Base-by-base conservation (phyloP, 2,797 vertebrate species). In the Sebastes flavidus region DNA sequence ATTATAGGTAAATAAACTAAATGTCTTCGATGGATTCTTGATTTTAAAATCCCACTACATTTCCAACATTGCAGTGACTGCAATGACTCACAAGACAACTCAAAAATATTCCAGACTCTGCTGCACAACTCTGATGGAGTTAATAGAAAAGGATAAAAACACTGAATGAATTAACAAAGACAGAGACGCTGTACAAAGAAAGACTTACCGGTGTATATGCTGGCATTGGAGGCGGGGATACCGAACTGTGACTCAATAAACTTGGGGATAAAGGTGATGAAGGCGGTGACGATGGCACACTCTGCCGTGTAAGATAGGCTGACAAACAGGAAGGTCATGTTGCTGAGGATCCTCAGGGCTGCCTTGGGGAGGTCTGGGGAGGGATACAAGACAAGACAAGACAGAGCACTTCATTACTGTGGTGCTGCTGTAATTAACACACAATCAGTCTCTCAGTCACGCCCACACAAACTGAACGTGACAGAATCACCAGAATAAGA, bases 221-320 rank as follows among this genome's bases (percentile, higher is more conserved):
- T 99, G 96, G 98, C 98, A 87, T 95, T 99, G 87, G 98, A 99
- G 89, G 98, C 98, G 12, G 98, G 98, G 89, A 99, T 99, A 83
- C 98, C 97, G 92, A 99, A 99, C 95, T 99, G 98, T 38, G 99
- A 99, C 94, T 99, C 98, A 76, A 99, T 99, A 91, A 99, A 99
- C 95, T 99, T 99, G 90, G 98, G 98, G 83, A 99, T 99, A 95
- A 99, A 99, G 94, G 98, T 99, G 96, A 99, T 99, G 95, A 99
- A 99, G 95, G 98, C 98, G 42, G 98, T 99, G 94, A 99, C 98
- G 90, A 99, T 99, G 95, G 98, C 98, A 87, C 98, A 98, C 96
- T 99, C 98, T 27, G 98, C 98, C 75, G 98, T 99, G 95, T 99
- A 99, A 92, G 98, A 99, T 95, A 99, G 95, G 95, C 98, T 99